Conservation (phyloP, 2,797 vertebrate genomes). For the Melanotaenia maccullochi region DNA sequence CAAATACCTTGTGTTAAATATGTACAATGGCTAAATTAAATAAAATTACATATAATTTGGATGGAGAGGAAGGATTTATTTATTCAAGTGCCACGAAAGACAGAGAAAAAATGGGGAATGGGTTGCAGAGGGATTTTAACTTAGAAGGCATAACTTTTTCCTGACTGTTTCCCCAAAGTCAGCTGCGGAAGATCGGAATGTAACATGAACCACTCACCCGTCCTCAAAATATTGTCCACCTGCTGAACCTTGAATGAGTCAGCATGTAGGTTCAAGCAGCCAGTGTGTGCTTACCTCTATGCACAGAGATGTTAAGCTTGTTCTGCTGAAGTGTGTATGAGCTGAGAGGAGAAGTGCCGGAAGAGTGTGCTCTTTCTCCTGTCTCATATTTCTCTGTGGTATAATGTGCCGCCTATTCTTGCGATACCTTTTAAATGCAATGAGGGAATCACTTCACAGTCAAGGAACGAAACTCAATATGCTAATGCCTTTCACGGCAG, state of each 20-base stretch:
- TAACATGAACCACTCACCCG: constrained; percentile 29
- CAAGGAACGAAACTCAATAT: constrained; percentile 66
- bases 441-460: constrained; percentile 70
- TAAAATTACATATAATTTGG: background rate
- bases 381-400: constrained; percentile 67
- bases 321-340: constrained; percentile 39
- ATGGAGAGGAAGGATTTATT: too few species aligned
- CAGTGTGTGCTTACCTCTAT: background rate
- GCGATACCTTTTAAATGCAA: constrained; percentile 68
- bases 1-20: background rate
- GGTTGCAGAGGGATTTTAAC: constrained; percentile 36
- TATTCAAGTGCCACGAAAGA: constrained; percentile 6
- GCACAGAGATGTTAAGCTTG: constrained; percentile 24
- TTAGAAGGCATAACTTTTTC: constrained; percentile 33
- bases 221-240: constrained; percentile 38
- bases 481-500: constrained; percentile 68
- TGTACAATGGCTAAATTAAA: background rate
- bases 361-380: constrained; percentile 33
- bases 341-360: constrained; percentile 40
- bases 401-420: constrained; percentile 66
- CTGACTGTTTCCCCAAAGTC: constrained; percentile 39
- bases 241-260: constrained; percentile 55
- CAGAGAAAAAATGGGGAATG: constrained; percentile 30
- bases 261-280: constrained; percentile 40
- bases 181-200: constrained; percentile 38